Percentiles rank a stretch among this genome's conserved stretches.
phyloP scores from a whole-genome alignment of 2,888 invertebrate genomes.

The Dicycla oo region DNA sequence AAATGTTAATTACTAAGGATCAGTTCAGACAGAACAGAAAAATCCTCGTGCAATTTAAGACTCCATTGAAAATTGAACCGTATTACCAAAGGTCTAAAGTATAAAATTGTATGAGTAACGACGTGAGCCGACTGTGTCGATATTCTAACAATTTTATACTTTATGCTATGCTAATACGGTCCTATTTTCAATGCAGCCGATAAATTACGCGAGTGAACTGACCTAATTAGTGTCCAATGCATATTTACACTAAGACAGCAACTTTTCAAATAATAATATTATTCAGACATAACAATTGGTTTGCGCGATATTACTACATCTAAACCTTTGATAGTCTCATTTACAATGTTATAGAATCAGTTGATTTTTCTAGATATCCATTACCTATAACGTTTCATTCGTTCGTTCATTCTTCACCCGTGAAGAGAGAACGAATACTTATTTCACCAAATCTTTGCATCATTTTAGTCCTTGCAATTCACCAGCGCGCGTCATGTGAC shows the following conservation, averaged over 20 bases:
- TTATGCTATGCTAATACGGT: too few relatives aligned
- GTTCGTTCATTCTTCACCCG: constrained; percentile 7
- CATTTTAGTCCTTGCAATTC: background rate
- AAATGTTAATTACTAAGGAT: background rate
- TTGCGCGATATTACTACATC: constrained; percentile 46
- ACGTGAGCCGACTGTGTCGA: too few relatives aligned
- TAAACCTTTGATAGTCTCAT: constrained; percentile 21
- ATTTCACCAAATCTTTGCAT: background rate
- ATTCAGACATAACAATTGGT: constrained; percentile 19
- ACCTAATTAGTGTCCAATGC: background rate
- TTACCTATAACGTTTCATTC: background rate
- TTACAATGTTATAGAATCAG: constrained; percentile 11
- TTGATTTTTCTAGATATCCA: background rate
- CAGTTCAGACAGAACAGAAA: too few relatives aligned
- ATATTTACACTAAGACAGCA: background rate
- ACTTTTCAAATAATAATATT: background rate
- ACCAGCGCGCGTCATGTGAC: background rate
- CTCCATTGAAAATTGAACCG: too few relatives aligned
- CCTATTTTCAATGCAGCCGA: too few relatives aligned
- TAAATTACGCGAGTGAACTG: too few relatives aligned
- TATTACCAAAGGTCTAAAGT: too few relatives aligned
- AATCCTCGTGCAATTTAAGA: too few relatives aligned
- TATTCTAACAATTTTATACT: too few relatives aligned
- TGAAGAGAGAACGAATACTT: constrained; percentile 15
- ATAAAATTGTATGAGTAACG: too few relatives aligned